Base-by-base conservation (phyloP, 2,113 vertebrate genomes). In the Tychaedon coryphoeus region DNA sequence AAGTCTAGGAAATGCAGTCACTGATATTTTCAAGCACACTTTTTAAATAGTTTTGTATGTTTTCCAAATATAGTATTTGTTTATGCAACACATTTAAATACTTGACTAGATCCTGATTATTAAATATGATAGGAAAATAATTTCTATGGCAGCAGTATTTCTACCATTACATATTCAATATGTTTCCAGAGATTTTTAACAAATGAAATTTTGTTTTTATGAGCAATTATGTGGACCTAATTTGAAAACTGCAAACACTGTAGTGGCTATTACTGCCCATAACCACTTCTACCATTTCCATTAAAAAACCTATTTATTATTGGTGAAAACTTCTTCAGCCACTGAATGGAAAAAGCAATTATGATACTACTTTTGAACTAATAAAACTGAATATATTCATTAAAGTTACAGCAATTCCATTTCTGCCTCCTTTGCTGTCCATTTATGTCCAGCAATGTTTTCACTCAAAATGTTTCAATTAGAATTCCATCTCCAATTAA, bases 181-280 rank as follows among this genome's bases (percentile, higher is more conserved):
- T 61, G 86, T 88, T 96, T 86, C 65, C 75, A 88, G 82, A 94
- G 90, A 93, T 93, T 97, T 92, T 95, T 95, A 96, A 96, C 85
- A 96, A 94, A 70, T 58, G 74, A 96, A 96, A 96, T 93, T 97
- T 97, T 88, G 93, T 95, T 96, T 95, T 97, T 97, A 98, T 96
- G 87, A 98, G 93, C 97, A 95, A 97, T 78, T 95, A 91, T 72
- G 77, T 64, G 61, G 78, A 90, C 93, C 70, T 91, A 85, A 97
- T 97, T 96, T 88, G 97, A 88, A 94, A 90, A 96, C 65, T 84
- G 94, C 93, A 92, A 96, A 95, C 88, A 94, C 65, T 92, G 88
- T 86, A 81, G 91, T 84, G 90, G 86, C 88, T 95, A 95, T 96
- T 96, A 96, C 90, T 3, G 0, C 77, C 90, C 88, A 88, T 94